A percentile compares a stretch with the other conserved stretches of the same genome.
Evolutionary conservation across 1,140 invertebrate genomes (phyloP).

Genomic region (Eriocheir sinensis): DNA sequence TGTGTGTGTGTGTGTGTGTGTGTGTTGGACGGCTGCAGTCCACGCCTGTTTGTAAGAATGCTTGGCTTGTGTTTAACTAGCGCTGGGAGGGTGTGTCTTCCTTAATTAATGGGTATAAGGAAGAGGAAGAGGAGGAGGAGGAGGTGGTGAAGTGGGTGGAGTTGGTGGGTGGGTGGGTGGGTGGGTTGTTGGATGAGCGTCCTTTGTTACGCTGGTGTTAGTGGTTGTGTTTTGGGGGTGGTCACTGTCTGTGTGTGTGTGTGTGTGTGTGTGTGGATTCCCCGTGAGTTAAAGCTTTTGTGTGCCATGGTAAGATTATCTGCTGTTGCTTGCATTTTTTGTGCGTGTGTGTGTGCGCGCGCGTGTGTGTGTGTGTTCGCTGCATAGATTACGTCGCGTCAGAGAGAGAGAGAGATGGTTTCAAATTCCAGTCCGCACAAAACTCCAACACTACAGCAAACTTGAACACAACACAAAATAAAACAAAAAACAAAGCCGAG

Average conservation of each 20-base stretch:
- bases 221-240: not conserved
- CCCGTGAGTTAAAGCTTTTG: too few species aligned
- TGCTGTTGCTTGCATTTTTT: too few species aligned
- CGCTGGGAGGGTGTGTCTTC: not conserved
- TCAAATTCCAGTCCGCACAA: too few species aligned
- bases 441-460: too few species aligned
- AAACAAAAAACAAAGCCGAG: too few species aligned
- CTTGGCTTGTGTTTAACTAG: constrained; percentile 13
- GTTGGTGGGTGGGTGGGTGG: not conserved
- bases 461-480: too few species aligned
- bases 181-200: too few species aligned
- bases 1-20: too few species aligned
- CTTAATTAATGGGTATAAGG: constrained; percentile 26
- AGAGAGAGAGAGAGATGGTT: too few species aligned
- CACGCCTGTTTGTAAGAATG: constrained; percentile 2
- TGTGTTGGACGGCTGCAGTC: not conserved
- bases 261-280: not conserved
- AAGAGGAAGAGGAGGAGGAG: too few species aligned
- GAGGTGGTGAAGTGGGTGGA: not conserved
- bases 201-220: not conserved
- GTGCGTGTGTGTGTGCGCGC: not conserved
- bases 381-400: too few species aligned
- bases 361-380: not conserved
- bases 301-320: too few species aligned
- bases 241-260: not conserved